phyloP scores from a whole-genome alignment of 2,888 invertebrate genomes.

The Acanthosepion esculentum region DNA sequence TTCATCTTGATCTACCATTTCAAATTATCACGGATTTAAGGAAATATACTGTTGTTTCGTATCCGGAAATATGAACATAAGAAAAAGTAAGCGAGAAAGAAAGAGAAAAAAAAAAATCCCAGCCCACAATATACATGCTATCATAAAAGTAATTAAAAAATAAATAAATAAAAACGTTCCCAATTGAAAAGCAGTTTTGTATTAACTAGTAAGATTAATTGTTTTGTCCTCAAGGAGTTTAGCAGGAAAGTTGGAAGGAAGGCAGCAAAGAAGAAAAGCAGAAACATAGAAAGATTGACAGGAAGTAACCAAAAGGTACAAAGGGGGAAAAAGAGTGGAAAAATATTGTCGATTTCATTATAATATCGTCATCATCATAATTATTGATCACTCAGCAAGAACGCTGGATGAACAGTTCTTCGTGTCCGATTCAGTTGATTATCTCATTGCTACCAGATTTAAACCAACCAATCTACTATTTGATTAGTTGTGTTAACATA shows the following conservation, averaged over 20 bases:
- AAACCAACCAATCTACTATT: background rate
- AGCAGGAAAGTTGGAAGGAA: background rate
- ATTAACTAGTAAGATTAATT: background rate
- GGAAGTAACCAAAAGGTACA: background rate
- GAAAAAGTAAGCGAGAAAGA: background rate
- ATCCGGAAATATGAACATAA: background rate
- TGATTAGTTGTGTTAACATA: background rate
- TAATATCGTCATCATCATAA: background rate
- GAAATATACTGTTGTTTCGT: background rate
- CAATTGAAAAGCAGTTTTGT: background rate
- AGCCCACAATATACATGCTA: background rate
- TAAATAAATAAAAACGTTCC: background rate
- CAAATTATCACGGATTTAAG: background rate
- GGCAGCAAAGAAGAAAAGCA: background rate
- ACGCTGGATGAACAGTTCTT: background rate
- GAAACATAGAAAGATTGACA: background rate
- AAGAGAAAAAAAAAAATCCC: background rate
- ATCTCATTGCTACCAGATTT: conserved; percentile 12
- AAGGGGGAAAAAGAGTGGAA: background rate
- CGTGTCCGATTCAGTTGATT: background rate
- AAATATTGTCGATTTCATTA: conserved; percentile 9
- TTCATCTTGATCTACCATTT: background rate
- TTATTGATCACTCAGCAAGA: conserved; percentile 20
- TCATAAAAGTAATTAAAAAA: background rate
- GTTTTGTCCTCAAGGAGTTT: background rate